These are phyloP conservation scores for Epistrophella euchroma DNA, from an alignment of 2,888 invertebrate genomes.

Conservation along the genomic window DNA sequence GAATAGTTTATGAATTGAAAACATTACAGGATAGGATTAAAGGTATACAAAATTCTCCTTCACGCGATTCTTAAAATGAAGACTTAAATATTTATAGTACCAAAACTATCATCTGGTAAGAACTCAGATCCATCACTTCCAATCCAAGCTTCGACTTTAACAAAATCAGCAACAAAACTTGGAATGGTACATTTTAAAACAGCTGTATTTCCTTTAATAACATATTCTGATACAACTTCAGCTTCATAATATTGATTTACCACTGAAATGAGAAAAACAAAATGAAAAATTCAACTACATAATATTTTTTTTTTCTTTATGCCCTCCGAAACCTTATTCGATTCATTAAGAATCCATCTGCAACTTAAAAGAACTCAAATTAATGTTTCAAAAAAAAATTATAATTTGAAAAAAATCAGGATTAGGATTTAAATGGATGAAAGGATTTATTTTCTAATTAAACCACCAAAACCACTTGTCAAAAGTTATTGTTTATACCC, in stretches of 20 bases:
- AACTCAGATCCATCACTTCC: constrained; percentile 88
- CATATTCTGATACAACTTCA: constrained; percentile 95
- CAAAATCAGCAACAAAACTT: constrained; percentile 95
- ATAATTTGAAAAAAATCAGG: constrained; percentile 3
- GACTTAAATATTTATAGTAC: constrained; percentile 84
- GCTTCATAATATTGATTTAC: constrained; percentile 95
- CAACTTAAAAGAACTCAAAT: background rate
- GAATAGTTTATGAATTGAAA: background rate
- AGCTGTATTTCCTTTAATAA: constrained; percentile 94
- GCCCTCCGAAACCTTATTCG: background rate
- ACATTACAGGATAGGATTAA: constrained; percentile 11
- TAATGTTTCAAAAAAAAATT: background rate
- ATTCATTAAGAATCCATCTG: background rate
- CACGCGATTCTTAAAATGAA: constrained; percentile 4
- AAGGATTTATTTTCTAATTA: background rate
- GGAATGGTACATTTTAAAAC: constrained; percentile 95
- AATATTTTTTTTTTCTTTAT: background rate
- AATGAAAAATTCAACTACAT: background rate
- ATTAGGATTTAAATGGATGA: constrained; percentile 8
- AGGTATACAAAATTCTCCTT: constrained; percentile 20
- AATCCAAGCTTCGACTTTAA: constrained; percentile 93
- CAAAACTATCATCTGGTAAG: constrained; percentile 89
- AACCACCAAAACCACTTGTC: background rate
- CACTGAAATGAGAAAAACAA: constrained; percentile 85
- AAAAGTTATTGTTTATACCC: constrained; percentile 40